These are phyloP conservation scores for Epinephelus fuscoguttatus DNA, from an alignment of 2,113 vertebrate species.

Conservation along the genomic window DNA sequence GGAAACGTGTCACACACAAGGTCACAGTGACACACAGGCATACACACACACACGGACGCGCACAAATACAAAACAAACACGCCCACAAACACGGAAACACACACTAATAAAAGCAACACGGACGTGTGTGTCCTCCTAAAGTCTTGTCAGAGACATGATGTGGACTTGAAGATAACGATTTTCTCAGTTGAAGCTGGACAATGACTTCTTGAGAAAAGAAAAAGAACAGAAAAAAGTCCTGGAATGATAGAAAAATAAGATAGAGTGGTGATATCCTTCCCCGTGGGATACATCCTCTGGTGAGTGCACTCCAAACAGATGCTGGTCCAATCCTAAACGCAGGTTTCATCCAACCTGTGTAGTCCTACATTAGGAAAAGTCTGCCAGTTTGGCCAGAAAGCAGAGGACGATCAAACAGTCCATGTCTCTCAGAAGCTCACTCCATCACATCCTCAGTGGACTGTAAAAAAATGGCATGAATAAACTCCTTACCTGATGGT, in stretches of 20 bases:
- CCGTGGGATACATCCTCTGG: constrained; percentile 55
- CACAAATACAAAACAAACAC: constrained; percentile 82
- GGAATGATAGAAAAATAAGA: constrained; percentile 79
- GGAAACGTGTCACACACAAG: constrained; percentile 73
- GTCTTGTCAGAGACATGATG: constrained; percentile 65
- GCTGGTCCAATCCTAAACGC: constrained; percentile 63
- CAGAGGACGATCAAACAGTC: constrained; percentile 49
- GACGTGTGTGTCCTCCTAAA: constrained; percentile 74
- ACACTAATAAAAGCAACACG: constrained; percentile 77
- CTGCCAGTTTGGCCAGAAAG: constrained; percentile 48
- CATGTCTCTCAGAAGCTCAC: constrained; percentile 42
- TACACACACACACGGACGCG: constrained; percentile 56
- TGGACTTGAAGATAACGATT: constrained; percentile 33
- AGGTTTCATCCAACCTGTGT: constrained; percentile 40
- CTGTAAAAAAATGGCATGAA: constrained; percentile 52
- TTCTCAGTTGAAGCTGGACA: constrained; percentile 44
- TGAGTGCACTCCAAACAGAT: constrained; percentile 57
- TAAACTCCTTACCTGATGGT: constrained; percentile 42
- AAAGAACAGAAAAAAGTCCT: constrained; percentile 24
- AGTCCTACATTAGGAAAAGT: constrained; percentile 61
- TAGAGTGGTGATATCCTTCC: constrained; percentile 64
- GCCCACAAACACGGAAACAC: constrained; percentile 81
- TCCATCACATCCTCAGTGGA: constrained; percentile 51
- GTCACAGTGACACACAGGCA: constrained; percentile 75
- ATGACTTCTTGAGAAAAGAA: constrained; percentile 47